Percentiles rank a stretch among this genome's conserved stretches.
These are phyloP conservation scores for Stenotaenia linearis DNA, from an alignment of 2,888 invertebrate genomes.

Conservation along the genomic window DNA sequence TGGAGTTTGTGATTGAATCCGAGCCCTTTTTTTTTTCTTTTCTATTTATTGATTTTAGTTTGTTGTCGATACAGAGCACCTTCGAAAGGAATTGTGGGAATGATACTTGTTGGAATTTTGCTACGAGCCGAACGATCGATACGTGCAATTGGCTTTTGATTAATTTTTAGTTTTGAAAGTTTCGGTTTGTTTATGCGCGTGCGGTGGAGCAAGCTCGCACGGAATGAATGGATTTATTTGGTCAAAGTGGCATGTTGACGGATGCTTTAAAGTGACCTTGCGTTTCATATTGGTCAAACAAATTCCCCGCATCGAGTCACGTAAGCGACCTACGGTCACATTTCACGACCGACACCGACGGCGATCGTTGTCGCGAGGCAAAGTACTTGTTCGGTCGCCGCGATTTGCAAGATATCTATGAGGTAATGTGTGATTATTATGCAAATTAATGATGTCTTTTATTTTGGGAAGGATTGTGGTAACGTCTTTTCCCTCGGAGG, in stretches of 20 bases:
- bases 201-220: background rate
- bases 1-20: background rate
- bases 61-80: background rate
- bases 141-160: background rate
- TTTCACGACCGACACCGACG: background rate
- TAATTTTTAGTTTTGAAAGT: background rate
- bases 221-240: background rate
- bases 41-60: background rate
- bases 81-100: background rate
- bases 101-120: background rate
- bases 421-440: no score
- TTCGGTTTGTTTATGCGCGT: no score
- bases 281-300: background rate
- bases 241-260: slow-evolving; percentile 4
- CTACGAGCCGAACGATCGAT: background rate
- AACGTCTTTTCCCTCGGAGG: background rate
- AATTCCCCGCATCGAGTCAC: slow-evolving; percentile 2
- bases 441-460: background rate
- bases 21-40: background rate
- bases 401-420: no score
- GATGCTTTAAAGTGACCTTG: background rate
- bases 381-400: background rate
- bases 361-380: background rate
- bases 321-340: slow-evolving; percentile 8
- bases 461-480: background rate